phyloP scores from a whole-genome alignment of 2,113 vertebrate species.

The Nesogale talazaci region DNA sequence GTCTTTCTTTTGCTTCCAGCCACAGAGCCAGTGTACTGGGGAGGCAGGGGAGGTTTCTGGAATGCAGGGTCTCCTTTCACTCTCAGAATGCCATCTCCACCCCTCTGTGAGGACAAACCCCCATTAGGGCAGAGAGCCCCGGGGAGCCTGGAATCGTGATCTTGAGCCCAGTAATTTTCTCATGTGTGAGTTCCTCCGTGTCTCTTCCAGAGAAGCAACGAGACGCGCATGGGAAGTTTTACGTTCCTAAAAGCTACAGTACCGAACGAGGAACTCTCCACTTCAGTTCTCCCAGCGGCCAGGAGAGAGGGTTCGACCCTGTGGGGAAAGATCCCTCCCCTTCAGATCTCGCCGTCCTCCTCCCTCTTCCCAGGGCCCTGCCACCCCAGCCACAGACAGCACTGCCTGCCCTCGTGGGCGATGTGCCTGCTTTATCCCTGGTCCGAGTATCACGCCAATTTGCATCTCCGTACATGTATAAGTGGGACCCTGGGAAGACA shows the following conservation, averaged over 20 bases:
- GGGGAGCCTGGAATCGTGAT: neutral
- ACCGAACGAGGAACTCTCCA: neutral
- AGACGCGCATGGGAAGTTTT: neutral
- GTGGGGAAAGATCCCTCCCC: neutral
- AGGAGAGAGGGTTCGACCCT: neutral
- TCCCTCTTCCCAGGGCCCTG: neutral
- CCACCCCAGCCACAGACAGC: neutral
- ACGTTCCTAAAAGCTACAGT: neutral
- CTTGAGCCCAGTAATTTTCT: neutral
- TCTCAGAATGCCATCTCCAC: neutral
- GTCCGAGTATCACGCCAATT: neutral
- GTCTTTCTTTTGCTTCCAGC: neutral
- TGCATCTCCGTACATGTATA: neutral
- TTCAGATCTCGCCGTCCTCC: neutral
- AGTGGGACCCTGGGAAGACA: neutral
- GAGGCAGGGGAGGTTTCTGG: neutral
- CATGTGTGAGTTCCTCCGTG: neutral
- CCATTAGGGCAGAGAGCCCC: neutral
- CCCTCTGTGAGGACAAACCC: neutral
- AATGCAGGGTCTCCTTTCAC: neutral
- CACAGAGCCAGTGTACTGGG: neutral
- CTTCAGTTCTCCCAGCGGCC: neutral
- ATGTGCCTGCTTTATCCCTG: accelerated
- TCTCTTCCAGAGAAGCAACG: neutral
- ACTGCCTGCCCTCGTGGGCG: neutral